Base-by-base conservation (phyloP, 2,888 invertebrate species). In the Drosophila diplacantha region DNA sequence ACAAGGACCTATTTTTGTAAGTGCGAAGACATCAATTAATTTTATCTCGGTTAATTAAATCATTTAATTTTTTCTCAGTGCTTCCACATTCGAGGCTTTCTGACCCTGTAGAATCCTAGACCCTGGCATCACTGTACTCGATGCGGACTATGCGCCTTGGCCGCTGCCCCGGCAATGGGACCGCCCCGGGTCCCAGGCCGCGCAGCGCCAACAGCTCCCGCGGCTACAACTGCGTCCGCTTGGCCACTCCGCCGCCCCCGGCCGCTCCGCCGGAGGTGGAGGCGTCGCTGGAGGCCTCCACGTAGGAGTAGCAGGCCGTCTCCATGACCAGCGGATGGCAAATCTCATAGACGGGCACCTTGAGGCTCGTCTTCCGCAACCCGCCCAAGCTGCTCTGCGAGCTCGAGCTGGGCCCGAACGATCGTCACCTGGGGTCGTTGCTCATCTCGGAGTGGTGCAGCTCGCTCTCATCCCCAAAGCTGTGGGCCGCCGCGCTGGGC, bases 391-490 rank as follows among this genome's bases (percentile, higher is more conserved):
- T 87, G 74, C 80, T 84, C 56, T 86, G 83, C 31, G 87, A 87
- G 73, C 85, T 85, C 41, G 85, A 87, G 72, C 85, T 86, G 86
- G 86, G 86, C 74, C 86, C 87, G 68, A 87, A 86, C 65, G 86
- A 90, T 73, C 89, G 91, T 91, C 91, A 91, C 90, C 91, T 91
- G 72, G 90, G 89, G 67, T 91, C 90, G 29, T 89, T 89, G 57
- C 71, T 81, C 57, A 80, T 60, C 55, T 85, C 85, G 12, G 85
- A 82, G 39, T 85, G 89, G 18, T 89, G 89, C 9, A 90, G 88
- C 74, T 91, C 91, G 73, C 90, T 90, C 58, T 91, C 91, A 39
- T 91, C 91, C 9, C 90, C 90, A 55, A 90, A 83, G 5, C 90
- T 91, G 73, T 91, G 90, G 2, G 87, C 86, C 2, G 89, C 90